These are phyloP conservation scores for Grammomys surdaster DNA, from an alignment of 2,113 vertebrate genomes.

Conservation along the genomic window DNA sequence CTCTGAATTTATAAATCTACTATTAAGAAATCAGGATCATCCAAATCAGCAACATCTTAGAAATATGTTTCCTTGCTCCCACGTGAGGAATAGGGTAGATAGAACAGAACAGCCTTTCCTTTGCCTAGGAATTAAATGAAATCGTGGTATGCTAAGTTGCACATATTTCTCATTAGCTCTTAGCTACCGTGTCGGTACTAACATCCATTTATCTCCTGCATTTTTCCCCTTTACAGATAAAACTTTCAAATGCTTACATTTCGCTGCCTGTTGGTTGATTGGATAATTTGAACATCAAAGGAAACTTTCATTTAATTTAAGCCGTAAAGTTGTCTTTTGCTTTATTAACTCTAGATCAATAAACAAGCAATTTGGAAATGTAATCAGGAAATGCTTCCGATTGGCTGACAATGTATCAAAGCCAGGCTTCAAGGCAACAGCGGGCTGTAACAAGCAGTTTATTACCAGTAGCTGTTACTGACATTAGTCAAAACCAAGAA, in stretches of 20 bases:
- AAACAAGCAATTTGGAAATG: slow-evolving; percentile 97
- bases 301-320: slow-evolving; percentile 92
- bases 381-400: slow-evolving; percentile 99
- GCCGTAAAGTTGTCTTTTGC: slow-evolving; percentile 91
- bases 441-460: slow-evolving; percentile 99
- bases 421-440: slow-evolving; percentile 97
- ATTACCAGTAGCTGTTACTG: slow-evolving; percentile 99
- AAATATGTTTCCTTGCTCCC: slow-evolving; percentile 71
- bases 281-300: slow-evolving; percentile 96
- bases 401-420: slow-evolving; percentile 99
- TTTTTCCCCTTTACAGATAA: slow-evolving; percentile 85
- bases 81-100: neutral
- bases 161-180: slow-evolving; percentile 87
- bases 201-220: slow-evolving; percentile 88
- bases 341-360: slow-evolving; percentile 99
- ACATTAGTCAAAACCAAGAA: slow-evolving; percentile 99
- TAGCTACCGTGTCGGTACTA: slow-evolving; percentile 81
- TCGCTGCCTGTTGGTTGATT: slow-evolving; percentile 88
- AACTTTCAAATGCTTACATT: slow-evolving; percentile 89
- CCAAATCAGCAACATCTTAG: slow-evolving; percentile 55
- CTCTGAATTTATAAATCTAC: slow-evolving; percentile 56
- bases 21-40: slow-evolving; percentile 50
- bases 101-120: slow-evolving; percentile 70
- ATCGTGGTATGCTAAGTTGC: slow-evolving; percentile 79
- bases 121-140: slow-evolving; percentile 84